Conservation (phyloP, 2,888 invertebrate species). For the Tetranychus truncatus region DNA sequence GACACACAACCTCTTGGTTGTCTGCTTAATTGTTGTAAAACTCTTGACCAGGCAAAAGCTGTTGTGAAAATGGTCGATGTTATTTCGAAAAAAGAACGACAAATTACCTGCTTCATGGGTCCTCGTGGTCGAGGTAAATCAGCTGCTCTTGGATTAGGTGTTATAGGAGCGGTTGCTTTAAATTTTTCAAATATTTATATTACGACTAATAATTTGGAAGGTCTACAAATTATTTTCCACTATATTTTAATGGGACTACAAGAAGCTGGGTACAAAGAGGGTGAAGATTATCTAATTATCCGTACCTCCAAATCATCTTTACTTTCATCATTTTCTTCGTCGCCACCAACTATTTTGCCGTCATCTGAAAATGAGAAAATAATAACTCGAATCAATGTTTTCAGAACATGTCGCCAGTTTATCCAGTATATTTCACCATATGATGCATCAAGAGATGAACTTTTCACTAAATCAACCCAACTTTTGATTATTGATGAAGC, state of each 20-base stretch:
- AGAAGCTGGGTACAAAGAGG: constrained; percentile 65
- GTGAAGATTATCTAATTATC: constrained; percentile 79
- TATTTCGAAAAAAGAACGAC: constrained; percentile 68
- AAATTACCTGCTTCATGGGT: constrained; percentile 84
- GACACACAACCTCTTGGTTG: constrained; percentile 83
- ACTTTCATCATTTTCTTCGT: neutral
- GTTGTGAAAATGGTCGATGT: constrained; percentile 82
- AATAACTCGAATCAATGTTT: constrained; percentile 67
- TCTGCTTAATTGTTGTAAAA: constrained; percentile 69
- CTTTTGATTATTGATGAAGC: constrained; percentile 92
- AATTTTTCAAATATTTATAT: constrained; percentile 86
- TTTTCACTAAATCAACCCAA: constrained; percentile 49
- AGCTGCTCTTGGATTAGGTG: constrained; percentile 78
- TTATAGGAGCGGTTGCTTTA: constrained; percentile 46
- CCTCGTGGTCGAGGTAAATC: constrained; percentile 95
- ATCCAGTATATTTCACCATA: constrained; percentile 92
- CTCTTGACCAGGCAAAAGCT: constrained; percentile 76
- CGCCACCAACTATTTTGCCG: neutral
- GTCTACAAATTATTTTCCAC: constrained; percentile 87
- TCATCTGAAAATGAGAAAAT: constrained; percentile 83
- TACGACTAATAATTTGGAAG: constrained; percentile 92
- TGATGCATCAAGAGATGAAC: constrained; percentile 49
- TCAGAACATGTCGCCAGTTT: constrained; percentile 73
- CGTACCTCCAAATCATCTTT: constrained; percentile 64
- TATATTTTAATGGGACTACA: constrained; percentile 90